Base-by-base conservation (phyloP, 2,888 invertebrate species). In the Mechanitis mazaeus region DNA sequence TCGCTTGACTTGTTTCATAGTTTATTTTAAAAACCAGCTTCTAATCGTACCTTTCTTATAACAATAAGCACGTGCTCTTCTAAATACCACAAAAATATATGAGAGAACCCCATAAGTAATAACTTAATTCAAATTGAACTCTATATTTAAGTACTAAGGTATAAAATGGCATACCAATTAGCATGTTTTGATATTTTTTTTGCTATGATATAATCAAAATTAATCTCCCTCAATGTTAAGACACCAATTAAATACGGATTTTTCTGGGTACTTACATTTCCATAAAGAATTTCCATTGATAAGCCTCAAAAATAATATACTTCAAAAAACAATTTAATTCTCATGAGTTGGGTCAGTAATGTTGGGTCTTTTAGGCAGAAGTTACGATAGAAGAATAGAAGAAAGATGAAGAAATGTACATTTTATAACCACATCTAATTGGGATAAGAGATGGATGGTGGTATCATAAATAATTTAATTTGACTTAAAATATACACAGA, bases 201-300 rank as follows among this genome's bases (percentile, higher is more conserved):
- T 54, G 31, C n/a, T 50, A 58, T 56, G 61, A 59, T 54, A 58
- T 59, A 60, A 57, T 47, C 33, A 45, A 42, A 58, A 60, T 62
- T 70, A 67, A 71, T 68, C 69, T 68, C 59, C 63, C 66, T 58
- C 61, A 54, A 61, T 58, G 54, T 67, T 63, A 68, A 68, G 61
- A 60, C 60, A 67, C 75, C 80, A 79, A 79, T 81, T 79, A 80
- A 76, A 70, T 68, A 69, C 38, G 77, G 76, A 77, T 80, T 77
- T 77, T 73, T 72, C 68, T 66, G 58, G 65, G 58, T 67, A 68
- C 61, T 68, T 73, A 70, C 71, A 59, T 69, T 64, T 67, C 56
- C 60, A 61, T 64, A 57, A 62, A 65, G 56, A 58, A 56, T 58
- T 54, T 35, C 35, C n/a, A n/a, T 38, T 54, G 35, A 56, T 56